Evolutionary conservation across 1,140 invertebrate genomes (phyloP).

Genomic region (Nephila pilipes): DNA sequence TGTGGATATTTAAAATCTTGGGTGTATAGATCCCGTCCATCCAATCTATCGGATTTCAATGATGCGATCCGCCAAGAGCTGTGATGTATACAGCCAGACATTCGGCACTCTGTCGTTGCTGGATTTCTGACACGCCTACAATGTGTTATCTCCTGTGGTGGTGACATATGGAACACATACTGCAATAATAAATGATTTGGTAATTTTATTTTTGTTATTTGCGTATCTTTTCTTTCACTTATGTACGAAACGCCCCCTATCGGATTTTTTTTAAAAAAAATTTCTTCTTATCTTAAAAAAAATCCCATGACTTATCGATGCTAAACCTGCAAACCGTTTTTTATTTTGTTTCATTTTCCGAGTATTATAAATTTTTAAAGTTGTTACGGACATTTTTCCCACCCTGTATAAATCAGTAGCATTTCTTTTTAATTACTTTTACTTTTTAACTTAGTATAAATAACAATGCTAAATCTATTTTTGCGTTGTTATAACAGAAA

Average conservation of each 20-base stretch:
- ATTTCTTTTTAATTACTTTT: too few species aligned
- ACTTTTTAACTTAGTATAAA: too few species aligned
- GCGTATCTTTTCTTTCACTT: background rate
- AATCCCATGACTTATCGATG: background rate
- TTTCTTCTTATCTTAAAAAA: background rate
- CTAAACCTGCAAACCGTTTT: background rate
- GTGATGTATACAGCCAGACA: conserved; percentile 2
- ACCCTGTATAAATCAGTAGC: too few species aligned
- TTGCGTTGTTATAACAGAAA: too few species aligned
- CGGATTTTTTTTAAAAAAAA: background rate
- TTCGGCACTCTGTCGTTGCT: background rate
- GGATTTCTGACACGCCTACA: background rate
- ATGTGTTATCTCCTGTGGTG: background rate
- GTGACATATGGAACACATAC: background rate
- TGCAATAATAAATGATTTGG: conserved; percentile 12
- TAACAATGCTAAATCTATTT: too few species aligned
- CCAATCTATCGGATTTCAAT: background rate
- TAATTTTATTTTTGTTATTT: conserved; percentile 42
- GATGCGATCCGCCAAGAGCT: background rate
- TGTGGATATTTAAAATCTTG: background rate
- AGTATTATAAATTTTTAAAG: background rate
- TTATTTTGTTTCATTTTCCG: background rate
- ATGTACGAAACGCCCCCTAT: conserved; percentile 7
- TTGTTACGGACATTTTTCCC: background rate
- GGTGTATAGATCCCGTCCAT: background rate